Evolutionary conservation across 1,140 invertebrate genomes (phyloP).

Genomic region (Scaptomyza montana): DNA sequence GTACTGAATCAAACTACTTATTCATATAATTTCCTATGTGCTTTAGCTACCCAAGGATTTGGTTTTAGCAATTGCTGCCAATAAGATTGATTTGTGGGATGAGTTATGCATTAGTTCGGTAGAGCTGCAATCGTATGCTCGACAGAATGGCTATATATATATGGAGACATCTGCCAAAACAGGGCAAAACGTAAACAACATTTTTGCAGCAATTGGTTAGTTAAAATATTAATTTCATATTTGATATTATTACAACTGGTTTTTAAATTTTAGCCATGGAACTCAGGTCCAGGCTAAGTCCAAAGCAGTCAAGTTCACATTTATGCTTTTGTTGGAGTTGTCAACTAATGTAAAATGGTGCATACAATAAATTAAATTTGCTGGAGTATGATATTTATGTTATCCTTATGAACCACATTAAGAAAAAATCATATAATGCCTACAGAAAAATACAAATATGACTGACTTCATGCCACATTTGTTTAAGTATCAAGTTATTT

Average conservation of each 20-base stretch:
- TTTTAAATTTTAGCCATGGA: conserved; percentile 6
- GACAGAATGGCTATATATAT: conserved; percentile 20
- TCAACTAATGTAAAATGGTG: background rate
- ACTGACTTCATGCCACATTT: too few relatives aligned
- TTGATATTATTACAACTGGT: background rate
- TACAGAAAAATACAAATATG: too few relatives aligned
- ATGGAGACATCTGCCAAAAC: conserved; percentile 26
- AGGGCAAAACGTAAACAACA: conserved; percentile 7
- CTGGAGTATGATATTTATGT: too few relatives aligned
- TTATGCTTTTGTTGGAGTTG: background rate
- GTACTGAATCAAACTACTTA: background rate
- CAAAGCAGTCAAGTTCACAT: background rate
- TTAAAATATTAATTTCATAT: background rate
- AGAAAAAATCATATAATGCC: too few relatives aligned
- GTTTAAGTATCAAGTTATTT: too few relatives aligned
- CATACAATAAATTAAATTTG: background rate
- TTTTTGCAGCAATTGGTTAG: conserved; percentile 17
- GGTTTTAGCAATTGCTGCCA: conserved; percentile 26
- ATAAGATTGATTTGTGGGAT: conserved; percentile 19
- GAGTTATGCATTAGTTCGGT: background rate
- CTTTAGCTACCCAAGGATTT: background rate
- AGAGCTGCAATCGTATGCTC: conserved; percentile 10
- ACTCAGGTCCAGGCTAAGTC: background rate
- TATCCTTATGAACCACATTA: too few relatives aligned
- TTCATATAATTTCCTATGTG: background rate